These are phyloP conservation scores for Junonia oenone DNA, from an alignment of 2,888 invertebrate genomes.

Conservation along the genomic window DNA sequence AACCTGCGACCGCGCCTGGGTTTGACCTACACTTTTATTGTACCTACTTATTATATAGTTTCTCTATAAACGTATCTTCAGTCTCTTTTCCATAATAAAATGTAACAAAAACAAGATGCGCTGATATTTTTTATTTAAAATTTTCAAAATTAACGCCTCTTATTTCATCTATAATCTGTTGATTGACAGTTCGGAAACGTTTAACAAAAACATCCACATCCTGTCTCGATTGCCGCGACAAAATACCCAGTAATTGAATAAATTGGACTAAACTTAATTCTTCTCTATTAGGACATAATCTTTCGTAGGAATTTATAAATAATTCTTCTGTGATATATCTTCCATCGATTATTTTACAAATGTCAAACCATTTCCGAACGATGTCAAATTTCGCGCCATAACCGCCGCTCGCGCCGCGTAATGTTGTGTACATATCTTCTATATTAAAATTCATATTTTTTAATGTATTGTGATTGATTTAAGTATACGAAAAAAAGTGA, in stretches of 20 bases:
- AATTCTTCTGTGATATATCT: slow-evolving; percentile 22
- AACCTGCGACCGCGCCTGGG: too few relatives aligned
- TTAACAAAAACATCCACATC: slow-evolving; percentile 29
- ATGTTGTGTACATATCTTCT: slow-evolving; percentile 39
- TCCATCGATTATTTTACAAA: slow-evolving; percentile 38
- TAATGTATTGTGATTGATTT: background rate
- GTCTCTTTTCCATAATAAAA: too few relatives aligned
- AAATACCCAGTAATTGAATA: slow-evolving; percentile 37
- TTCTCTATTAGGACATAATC: slow-evolving; percentile 35
- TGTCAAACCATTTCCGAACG: slow-evolving; percentile 38
- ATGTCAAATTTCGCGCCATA: slow-evolving; percentile 33
- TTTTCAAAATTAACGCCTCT: background rate
- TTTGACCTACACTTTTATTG: too few relatives aligned
- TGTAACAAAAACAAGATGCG: too few relatives aligned
- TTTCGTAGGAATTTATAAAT: slow-evolving; percentile 32
- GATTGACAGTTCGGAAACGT: slow-evolving; percentile 35
- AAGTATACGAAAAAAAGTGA: background rate
- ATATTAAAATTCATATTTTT: slow-evolving; percentile 31
- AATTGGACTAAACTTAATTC: slow-evolving; percentile 37
- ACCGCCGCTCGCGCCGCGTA: slow-evolving; percentile 34
- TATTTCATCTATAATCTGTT: slow-evolving; percentile 25
- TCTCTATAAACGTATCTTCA: too few relatives aligned
- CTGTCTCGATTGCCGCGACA: slow-evolving; percentile 34
- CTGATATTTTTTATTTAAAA: too few relatives aligned
- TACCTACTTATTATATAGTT: too few relatives aligned